Evolutionary conservation across 23 tunicate genomes (phyloP), one percentile per base, ranked within the genome.

Genomic region (Halocynthia roretzi): DNA sequence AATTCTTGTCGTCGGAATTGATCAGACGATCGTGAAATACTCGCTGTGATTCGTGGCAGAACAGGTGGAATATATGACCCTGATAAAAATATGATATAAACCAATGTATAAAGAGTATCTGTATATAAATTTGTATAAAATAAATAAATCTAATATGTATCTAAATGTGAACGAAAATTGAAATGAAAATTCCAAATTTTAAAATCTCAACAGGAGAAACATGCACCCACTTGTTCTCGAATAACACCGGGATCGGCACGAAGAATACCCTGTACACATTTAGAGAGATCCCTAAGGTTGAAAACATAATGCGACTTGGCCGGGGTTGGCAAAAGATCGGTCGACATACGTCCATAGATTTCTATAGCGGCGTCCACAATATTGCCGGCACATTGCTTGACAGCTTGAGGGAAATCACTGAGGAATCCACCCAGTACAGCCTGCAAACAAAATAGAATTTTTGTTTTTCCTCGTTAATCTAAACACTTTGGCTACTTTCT

Each of bases 11-110:
- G 0, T 89, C 96, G n/a, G 31, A 54, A 81, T 96, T 91, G 83
- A 96, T 96, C 50, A 96, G 89, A 69, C 99, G 96, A 76, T 96
- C 99, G 80, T 96, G 99, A 86, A 96, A 96, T 12, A 96, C 99
- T 14, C 99, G 86, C 22, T 77, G 85, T 2, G 99, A 75, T 80
- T 96, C 99, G 85, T 96, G 99, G 52, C 93, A 85, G 85, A 96
- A 96, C 50, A 96, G 72, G 50, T 91, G 93, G 96, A 89, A 96
- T 19, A 96, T 90, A 14, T 92, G 98, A 64, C 68, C 71, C 98
- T 92, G 77, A 18, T 56, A 68, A 80, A 22, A 80, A 63, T 52
- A 0, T 9, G 54, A 15, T 60, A 15, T 60, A 15, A 15, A 60
- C 4, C 4, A 60, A 60, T n/a, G 4, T 31, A 0, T 31, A 31